Conservation (phyloP, 2,888 invertebrate species). For the Melolontha melolontha region DNA sequence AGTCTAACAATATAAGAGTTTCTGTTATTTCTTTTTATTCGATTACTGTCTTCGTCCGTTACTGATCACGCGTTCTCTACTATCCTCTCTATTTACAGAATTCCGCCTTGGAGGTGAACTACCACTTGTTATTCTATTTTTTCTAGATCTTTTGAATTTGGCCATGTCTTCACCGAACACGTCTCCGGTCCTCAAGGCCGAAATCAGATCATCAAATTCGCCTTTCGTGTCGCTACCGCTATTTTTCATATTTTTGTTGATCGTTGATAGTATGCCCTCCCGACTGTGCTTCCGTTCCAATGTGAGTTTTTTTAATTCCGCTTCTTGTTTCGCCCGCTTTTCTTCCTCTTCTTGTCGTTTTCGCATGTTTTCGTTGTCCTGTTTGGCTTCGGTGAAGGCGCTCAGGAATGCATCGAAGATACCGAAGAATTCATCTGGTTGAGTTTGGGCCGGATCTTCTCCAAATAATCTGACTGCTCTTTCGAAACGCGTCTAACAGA, state of each 20-base stretch:
- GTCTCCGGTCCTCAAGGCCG: constrained; percentile 92
- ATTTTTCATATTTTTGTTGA: constrained; percentile 78
- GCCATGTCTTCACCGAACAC: constrained; percentile 97
- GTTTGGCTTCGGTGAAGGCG: constrained; percentile 84
- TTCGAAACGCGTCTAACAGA: constrained; percentile 76
- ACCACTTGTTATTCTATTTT: constrained; percentile 71
- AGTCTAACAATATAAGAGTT: constrained; percentile 4
- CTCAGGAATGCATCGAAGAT: constrained; percentile 90
- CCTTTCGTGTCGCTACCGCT: constrained; percentile 79
- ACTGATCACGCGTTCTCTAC: constrained; percentile 72
- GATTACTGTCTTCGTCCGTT: constrained; percentile 61
- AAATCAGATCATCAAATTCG: constrained; percentile 96
- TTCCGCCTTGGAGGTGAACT: constrained; percentile 75
- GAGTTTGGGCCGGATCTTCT: constrained; percentile 85
- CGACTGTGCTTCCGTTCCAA: constrained; percentile 86
- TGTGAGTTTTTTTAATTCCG: constrained; percentile 88
- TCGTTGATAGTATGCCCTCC: constrained; percentile 81
- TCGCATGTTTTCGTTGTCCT: constrained; percentile 89
- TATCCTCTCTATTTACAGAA: constrained; percentile 75
- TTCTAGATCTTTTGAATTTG: constrained; percentile 85
- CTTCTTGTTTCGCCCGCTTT: constrained; percentile 87
- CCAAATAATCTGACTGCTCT: constrained; percentile 90
- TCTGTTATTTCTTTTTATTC: constrained; percentile 43
- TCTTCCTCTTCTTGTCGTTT: constrained; percentile 90
- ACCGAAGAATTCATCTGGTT: constrained; percentile 95